A percentile compares a stretch with the other conserved stretches of the same genome.
Evolutionary conservation across 1,140 invertebrate genomes (phyloP).

Genomic region (Aphis craccivora): DNA sequence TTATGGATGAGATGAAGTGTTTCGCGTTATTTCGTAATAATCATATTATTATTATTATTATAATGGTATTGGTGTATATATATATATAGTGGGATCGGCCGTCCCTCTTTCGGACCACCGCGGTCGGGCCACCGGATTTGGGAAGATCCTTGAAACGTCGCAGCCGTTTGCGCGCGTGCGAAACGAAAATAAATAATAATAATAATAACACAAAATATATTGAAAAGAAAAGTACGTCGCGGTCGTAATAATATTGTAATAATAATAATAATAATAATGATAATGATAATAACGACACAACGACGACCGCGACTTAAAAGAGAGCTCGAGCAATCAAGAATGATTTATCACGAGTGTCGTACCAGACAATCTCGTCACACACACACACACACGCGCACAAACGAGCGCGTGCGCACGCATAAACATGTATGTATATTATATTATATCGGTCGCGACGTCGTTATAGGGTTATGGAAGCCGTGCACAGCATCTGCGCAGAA

Average conservation of each 20-base stretch:
- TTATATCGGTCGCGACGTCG: neutral
- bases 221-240: neutral
- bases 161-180: neutral
- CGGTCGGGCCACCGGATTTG: neutral
- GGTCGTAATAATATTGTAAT: neutral
- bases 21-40: neutral
- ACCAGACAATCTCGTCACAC: neutral
- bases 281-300: neutral
- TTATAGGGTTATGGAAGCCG: neutral
- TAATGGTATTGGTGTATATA: too few species aligned
- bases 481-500: neutral
- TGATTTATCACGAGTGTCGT: conserved; percentile 41
- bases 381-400: neutral
- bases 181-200: neutral
- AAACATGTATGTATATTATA: too few species aligned
- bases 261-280: conserved; percentile 34
- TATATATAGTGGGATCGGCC: neutral
- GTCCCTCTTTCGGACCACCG: conserved; percentile 44
- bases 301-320: neutral
- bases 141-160: conserved; percentile 39
- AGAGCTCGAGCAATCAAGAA: neutral
- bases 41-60: neutral
- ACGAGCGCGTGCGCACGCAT: neutral
- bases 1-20: neutral
- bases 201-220: neutral